A percentile compares a stretch with the other conserved stretches of the same genome.
These are phyloP conservation scores for Gambelia wislizenii DNA, from an alignment of 2,797 vertebrate genomes.

Conservation along the genomic window DNA sequence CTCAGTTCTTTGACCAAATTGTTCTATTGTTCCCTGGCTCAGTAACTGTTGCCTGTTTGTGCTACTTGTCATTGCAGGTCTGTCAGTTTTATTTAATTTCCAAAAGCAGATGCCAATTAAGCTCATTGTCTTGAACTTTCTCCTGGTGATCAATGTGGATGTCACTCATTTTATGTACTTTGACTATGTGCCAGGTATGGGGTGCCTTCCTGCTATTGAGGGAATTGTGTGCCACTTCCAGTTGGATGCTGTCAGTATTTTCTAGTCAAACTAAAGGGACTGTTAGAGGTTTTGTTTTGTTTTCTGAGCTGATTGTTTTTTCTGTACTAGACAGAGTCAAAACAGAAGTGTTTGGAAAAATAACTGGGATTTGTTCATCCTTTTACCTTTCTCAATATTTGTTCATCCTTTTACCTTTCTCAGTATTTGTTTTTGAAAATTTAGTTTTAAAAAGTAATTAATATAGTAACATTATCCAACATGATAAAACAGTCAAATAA, in stretches of 20 bases:
- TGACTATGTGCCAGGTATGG: slow-evolving; percentile 1
- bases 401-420: slow-evolving; percentile 42
- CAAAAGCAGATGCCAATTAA: slow-evolving; percentile 62
- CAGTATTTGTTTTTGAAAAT: slow-evolving; percentile 19
- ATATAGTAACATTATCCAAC: too few relatives aligned
- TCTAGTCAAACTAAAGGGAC: background rate
- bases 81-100: slow-evolving; percentile 50
- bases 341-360: slow-evolving; percentile 16
- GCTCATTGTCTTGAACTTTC: slow-evolving; percentile 47
- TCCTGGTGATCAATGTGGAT: slow-evolving; percentile 46
- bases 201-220: background rate
- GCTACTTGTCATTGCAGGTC: background rate
- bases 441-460: background rate
- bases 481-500: too few relatives aligned
- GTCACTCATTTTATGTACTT: slow-evolving; percentile 19
- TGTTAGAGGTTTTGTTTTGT: background rate
- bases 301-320: slow-evolving; percentile 39
- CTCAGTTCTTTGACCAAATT: slow-evolving; percentile 19
- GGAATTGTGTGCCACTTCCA: background rate
- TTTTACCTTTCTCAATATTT: slow-evolving; percentile 40
- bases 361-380: background rate
- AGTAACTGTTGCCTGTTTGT: slow-evolving; percentile 39
- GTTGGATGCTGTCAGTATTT: slow-evolving; percentile 39
- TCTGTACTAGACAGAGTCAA: background rate
- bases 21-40: background rate